Base-by-base conservation (phyloP, 2,888 invertebrate genomes). In the Hypolimnas misippus region DNA sequence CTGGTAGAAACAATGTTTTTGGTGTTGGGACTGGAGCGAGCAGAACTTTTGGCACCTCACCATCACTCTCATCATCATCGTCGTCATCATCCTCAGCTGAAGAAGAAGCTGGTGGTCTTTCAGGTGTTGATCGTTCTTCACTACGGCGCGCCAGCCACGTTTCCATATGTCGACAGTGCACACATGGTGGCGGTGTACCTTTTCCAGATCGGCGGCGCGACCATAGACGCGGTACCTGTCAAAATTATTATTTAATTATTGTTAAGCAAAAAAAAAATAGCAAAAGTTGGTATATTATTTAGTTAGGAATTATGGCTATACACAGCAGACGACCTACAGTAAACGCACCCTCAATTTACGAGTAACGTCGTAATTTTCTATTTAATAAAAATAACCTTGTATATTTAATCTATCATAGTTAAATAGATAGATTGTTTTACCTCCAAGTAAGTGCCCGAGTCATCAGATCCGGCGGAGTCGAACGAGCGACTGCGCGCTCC, bases 401-500 rank as follows among this genome's bases (percentile, higher is more conserved):
- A 3, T 29, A 29, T 3, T 29, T 29, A 29, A 4, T 29, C 6
- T 29, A 29, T 29, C 3, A 4, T 29, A 4, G 6, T 3, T 4
- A 29, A 4, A 6, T 29, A 29, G 3, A 29, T 6, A 29, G 6
- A 29, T 29, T 6, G 35, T 8, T 33, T 33, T 76, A 91, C 91
- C 86, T 90, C 90, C 63, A 91, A 81, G 63, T 87, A 85, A 56
- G 91, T 90, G 74, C 94, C 94, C n/a, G 94, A 94, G 80, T 95
- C 95, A 69, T 94, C 94, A 70, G 94, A 94, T 70, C 95, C 95
- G 63, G 94, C 95, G 29, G 96, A 96, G 83, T 97, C 97, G 79
- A 97, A 96, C 76, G 96, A 96, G 72, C 95, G 95, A 67, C 96
- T 96, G 51, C 97, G 93, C 59, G 94, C 96, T 46, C 94, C 93